Evolutionary conservation across 2,113 vertebrate genomes (phyloP), one percentile per base, ranked within the genome.

Genomic region (Atherinomorus stipes): DNA sequence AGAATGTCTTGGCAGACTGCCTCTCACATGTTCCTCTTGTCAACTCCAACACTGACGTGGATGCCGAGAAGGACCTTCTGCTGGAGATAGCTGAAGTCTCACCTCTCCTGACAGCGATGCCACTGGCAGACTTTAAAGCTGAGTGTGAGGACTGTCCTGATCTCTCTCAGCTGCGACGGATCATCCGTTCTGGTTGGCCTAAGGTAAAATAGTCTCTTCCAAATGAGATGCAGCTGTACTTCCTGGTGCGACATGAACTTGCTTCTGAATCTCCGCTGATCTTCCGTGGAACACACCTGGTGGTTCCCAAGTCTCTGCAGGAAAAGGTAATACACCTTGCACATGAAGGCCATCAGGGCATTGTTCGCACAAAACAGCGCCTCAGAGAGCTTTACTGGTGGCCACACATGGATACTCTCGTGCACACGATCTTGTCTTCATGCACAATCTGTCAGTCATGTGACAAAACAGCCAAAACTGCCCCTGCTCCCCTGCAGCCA

Each of bases 341-440:
- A 5, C 25, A 63, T 9, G 19, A 56, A 31, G 0, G 70, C 26
- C 69, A 71, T 23, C 70, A 72, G 23, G 58, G 49, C 37, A 54
- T 34, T 11, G n/a, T 56, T 26, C 1, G 0, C 4, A 53, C 50
- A 19, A 64, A 63, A 37, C 52, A 56, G 7, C 40, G 42, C 18
- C 54, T 69, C 34, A 16, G 22, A 42, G 50, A 62, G 23, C 50
- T 73, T 7, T 64, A 22, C 51, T 31, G 25, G 42, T 73, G 60
- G 51, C 22, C 40, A 37, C 4, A 66, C 7, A 19, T 67, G 15
- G 22, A 26, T 62, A 25, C 47, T 7, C 54, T 13, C 1, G 38
- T 42, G 38, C 1, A 12, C 38, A 3, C 38, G 13, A 12, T 42
- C 13, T 12, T 42, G 38, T 42, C 38, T 13, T 12, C 28, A 5